Evolutionary conservation across 2,888 invertebrate genomes (phyloP), one percentile per base, ranked within the genome.

Genomic region (Brachyopa scutellaris): DNA sequence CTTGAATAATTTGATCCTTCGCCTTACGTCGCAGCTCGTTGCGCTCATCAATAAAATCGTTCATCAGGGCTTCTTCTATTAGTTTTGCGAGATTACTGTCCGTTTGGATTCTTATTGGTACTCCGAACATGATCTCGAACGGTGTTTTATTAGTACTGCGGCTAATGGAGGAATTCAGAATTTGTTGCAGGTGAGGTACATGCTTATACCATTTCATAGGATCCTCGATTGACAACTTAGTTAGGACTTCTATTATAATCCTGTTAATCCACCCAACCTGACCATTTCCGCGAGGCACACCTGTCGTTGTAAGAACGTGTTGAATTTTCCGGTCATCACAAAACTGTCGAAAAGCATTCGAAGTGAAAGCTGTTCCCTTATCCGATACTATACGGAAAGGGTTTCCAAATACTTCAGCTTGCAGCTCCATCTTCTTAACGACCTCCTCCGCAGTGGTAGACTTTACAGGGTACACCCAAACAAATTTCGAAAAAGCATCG

Each of bases 1-100:
- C 26, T 51, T 73, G 70, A 1, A 23, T 17, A 49, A 85, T 84
- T 40, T 80, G 11, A 4, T 69, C 23, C 31, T 69, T 72, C 4
- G 82, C 84, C 4, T 66, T 31, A 15, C 23, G 13, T 26, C 85
- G 53, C 9, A 72, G 9, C 5, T 72, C 55, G 0, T 49, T 23
- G 2, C 85, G 66, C 9, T 67, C 57, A 17, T 70, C 61, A 8
- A 15, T n/a, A 47, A 38, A 85, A 84, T 11, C 1, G 15, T 11
- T 15, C 1, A 15, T 23, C 8, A 66, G 9, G 31, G 57, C 23
- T 38, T 57, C 67, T 11, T 67, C 67, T 13, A 76, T 17, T 2
- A 76, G 0, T 6, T 53, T 17, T 21, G 47, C 62, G 13, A 76
- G 47, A 2, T 74, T 45, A 1, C 6, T 8, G 4, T 64, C 53